Conservation (phyloP, 92 coral and sea anemone species). For the Heteractis magnifica region DNA sequence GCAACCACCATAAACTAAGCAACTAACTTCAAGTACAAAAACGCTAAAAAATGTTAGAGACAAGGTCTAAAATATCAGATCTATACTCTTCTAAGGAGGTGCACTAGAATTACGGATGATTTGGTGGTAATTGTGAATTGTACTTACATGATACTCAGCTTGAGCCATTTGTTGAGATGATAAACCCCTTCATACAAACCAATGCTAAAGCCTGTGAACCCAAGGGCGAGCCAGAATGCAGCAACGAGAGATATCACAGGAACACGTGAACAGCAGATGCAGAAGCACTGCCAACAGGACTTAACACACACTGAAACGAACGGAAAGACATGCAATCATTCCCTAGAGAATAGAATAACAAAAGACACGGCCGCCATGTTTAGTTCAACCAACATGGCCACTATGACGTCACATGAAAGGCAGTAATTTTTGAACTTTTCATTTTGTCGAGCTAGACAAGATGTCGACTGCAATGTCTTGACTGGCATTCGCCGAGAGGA, state of each 20-base stretch:
- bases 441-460: background rate
- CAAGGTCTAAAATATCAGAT: background rate
- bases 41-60: background rate
- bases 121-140: too few relatives aligned
- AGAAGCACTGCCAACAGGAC: conserved; percentile 81
- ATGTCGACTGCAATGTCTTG: background rate
- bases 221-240: conserved; percentile 68
- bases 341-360: background rate
- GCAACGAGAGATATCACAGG: conserved; percentile 81
- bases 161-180: conserved; percentile 76
- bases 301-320: conserved; percentile 71
- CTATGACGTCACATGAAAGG: background rate
- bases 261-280: conserved; percentile 81
- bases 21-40: background rate
- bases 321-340: too few relatives aligned
- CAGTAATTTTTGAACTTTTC: too few relatives aligned
- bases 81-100: too few relatives aligned
- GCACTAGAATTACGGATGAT: too few relatives aligned
- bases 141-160: conserved; percentile 90
- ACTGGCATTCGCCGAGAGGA: background rate
- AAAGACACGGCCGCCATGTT: background rate
- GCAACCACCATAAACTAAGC: background rate
- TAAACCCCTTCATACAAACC: conserved; percentile 77
- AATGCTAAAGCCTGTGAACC: conserved; percentile 81
- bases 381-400: background rate